These are phyloP conservation scores for Scaptomyza graminum DNA, from an alignment of 1,140 invertebrate genomes.

Conservation along the genomic window DNA sequence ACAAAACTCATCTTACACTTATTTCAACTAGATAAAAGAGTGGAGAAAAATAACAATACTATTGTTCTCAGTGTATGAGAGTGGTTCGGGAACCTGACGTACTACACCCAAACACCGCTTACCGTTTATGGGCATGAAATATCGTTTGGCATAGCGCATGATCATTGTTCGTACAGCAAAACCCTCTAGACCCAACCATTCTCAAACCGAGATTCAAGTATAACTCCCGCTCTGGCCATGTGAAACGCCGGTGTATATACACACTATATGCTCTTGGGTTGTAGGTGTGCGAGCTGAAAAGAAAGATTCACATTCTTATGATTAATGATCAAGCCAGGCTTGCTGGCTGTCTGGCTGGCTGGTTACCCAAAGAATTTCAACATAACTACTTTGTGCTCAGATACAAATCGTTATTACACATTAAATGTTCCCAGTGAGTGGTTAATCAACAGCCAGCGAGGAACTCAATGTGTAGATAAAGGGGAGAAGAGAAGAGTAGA, in stretches of 20 bases:
- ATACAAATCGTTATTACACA: conserved; percentile 84
- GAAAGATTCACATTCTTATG: conserved; percentile 82
- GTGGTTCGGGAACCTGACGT: conserved; percentile 26
- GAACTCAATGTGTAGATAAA: not conserved
- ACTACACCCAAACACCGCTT: conserved; percentile 40
- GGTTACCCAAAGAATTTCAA: conserved; percentile 75
- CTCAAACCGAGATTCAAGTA: not conserved
- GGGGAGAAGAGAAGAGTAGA: not conserved
- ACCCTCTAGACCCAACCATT: too few species aligned
- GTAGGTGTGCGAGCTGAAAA: conserved; percentile 61
- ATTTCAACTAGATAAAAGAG: not conserved
- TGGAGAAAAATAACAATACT: not conserved
- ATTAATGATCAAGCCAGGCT: conserved; percentile 67
- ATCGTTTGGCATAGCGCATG: conserved; percentile 62
- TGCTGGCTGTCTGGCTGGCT: conserved; percentile 14
- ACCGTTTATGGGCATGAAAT: conserved; percentile 79
- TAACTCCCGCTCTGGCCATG: conserved; percentile 7
- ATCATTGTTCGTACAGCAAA: conserved; percentile 60
- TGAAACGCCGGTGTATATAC: not conserved
- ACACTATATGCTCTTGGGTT: conserved; percentile 24
- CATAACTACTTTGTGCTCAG: conserved; percentile 81
- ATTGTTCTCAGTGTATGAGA: conserved; percentile 15
- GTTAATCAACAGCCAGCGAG: conserved; percentile 77
- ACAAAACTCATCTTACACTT: not conserved
- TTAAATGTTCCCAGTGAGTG: conserved; percentile 84